These are phyloP conservation scores for Gavia stellata DNA, from an alignment of 2,113 vertebrate species.

Conservation along the genomic window DNA sequence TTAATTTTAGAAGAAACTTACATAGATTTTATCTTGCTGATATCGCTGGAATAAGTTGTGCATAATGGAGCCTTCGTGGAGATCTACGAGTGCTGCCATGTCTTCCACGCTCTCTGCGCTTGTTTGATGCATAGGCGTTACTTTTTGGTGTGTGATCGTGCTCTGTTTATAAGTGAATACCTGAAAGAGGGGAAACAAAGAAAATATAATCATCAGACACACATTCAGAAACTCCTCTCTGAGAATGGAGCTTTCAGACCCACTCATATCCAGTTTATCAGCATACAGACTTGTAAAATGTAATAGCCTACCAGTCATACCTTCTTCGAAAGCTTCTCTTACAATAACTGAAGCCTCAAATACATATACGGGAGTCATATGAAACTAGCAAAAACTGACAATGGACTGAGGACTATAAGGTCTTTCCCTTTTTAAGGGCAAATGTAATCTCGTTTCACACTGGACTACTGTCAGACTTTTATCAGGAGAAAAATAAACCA, in stretches of 20 bases:
- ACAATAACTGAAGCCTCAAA: background rate
- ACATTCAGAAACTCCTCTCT: background rate
- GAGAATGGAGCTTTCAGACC: background rate
- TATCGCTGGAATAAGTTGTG: slow-evolving; percentile 91
- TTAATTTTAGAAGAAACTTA: slow-evolving; percentile 70
- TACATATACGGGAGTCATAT: fast-evolving
- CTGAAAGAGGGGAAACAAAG: slow-evolving; percentile 56
- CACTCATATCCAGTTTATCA: background rate
- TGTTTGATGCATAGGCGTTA: slow-evolving; percentile 83
- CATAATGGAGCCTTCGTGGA: slow-evolving; percentile 95
- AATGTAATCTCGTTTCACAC: background rate
- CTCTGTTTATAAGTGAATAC: slow-evolving; percentile 97
- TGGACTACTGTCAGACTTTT: background rate
- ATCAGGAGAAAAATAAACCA: background rate
- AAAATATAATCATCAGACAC: background rate
- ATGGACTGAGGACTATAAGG: background rate
- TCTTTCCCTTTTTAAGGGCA: background rate
- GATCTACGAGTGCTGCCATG: slow-evolving; percentile 88
- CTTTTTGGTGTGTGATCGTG: slow-evolving; percentile 88
- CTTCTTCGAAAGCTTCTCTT: background rate
- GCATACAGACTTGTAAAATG: background rate
- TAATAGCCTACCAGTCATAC: background rate
- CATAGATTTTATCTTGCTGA: slow-evolving; percentile 87
- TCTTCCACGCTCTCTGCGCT: slow-evolving; percentile 84
- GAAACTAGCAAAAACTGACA: background rate